A percentile compares a stretch with the other conserved stretches of the same genome.
phyloP scores from a whole-genome alignment of 2,113 vertebrate species.

The Hippolais icterina region DNA sequence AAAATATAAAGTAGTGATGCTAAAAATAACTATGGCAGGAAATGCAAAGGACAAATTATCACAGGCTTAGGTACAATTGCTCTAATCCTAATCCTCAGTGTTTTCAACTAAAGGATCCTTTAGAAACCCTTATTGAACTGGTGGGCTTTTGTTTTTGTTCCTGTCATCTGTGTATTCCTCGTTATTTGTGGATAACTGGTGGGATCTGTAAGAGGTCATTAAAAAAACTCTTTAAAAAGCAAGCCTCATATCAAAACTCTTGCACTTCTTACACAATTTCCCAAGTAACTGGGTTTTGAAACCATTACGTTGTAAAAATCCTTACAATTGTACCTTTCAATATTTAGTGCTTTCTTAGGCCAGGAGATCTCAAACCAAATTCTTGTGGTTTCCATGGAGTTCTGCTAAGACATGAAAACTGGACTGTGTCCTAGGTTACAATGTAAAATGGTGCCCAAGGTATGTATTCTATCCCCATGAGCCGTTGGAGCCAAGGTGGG shows the following conservation, averaged over 20 bases:
- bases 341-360: not conserved
- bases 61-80: not conserved
- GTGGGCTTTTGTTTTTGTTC: not conserved
- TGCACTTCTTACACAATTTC: not conserved
- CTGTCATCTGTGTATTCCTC: not conserved
- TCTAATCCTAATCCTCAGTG: not conserved
- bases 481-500: too few relatives aligned
- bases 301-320: conserved; percentile 25
- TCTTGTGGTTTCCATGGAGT: conserved; percentile 14
- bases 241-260: not conserved
- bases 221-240: not conserved
- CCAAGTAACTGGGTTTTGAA: not conserved
- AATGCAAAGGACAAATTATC: conserved; percentile 7
- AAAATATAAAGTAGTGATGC: not conserved
- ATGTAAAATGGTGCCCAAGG: too few relatives aligned
- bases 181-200: not conserved
- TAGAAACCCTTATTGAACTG: not conserved
- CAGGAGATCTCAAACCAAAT: conserved; percentile 19
- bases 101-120: not conserved
- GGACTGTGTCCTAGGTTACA: too few relatives aligned
- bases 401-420: conserved; percentile 17
- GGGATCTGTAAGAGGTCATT: not conserved
- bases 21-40: conserved; percentile 31
- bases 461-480: too few relatives aligned
- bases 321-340: conserved; percentile 15